These are phyloP conservation scores for Bothrops alternatus DNA, from an alignment of 2,797 vertebrate species.

Conservation along the genomic window DNA sequence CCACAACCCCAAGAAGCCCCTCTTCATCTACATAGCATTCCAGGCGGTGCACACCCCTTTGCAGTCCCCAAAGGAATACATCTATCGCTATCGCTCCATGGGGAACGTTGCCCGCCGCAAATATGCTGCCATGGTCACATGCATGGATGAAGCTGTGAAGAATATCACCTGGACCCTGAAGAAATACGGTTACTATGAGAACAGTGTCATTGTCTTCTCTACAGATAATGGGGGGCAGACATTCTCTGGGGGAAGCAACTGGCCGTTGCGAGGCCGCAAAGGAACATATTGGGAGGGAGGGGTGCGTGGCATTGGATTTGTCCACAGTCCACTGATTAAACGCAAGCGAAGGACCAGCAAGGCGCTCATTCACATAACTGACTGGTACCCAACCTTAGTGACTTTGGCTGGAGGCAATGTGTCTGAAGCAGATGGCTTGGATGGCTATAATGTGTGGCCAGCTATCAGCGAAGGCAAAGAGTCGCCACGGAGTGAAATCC, in stretches of 20 bases:
- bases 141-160: conserved; percentile 90
- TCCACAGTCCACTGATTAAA: conserved; percentile 92
- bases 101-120: conserved; percentile 88
- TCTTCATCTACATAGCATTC: conserved; percentile 95
- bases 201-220: conserved; percentile 92
- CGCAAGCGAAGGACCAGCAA: conserved; percentile 83
- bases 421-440: conserved; percentile 78
- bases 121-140: conserved; percentile 94
- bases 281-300: conserved; percentile 99
- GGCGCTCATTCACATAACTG: conserved; percentile 91
- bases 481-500: conserved; percentile 88
- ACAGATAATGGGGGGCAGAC: conserved; percentile 96
- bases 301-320: conserved; percentile 89
- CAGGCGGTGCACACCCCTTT: conserved; percentile 95
- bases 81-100: conserved; percentile 87
- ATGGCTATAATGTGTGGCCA: conserved; percentile 90
- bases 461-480: conserved; percentile 90
- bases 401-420: conserved; percentile 85
- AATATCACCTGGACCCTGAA: conserved; percentile 94
- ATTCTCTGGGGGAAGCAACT: conserved; percentile 93
- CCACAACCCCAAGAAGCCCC: conserved; percentile 80
- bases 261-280: conserved; percentile 94
- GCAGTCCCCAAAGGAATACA: conserved; percentile 90
- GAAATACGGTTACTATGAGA: conserved; percentile 92
- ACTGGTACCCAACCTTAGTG: conserved; percentile 96